phyloP scores from a whole-genome alignment of 2,888 invertebrate genomes.

The Pyrochroa serraticornis region DNA sequence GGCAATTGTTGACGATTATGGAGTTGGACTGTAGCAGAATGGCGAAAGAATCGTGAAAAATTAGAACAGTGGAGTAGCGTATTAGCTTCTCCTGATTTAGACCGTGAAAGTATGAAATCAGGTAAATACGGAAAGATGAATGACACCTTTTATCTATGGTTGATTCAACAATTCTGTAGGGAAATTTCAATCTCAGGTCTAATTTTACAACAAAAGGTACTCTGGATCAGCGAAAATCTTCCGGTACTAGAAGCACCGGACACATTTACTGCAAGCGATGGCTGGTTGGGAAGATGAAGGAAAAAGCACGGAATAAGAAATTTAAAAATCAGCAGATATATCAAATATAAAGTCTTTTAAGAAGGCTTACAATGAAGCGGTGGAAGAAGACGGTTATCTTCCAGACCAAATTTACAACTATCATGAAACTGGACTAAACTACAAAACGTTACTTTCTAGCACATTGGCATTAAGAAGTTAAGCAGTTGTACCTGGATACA shows the following conservation, averaged over 20 bases:
- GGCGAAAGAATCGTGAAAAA: background rate
- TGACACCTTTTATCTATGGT: constrained; percentile 4
- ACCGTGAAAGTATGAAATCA: constrained; percentile 8
- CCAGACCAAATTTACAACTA: constrained; percentile 36
- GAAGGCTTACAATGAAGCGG: constrained; percentile 24
- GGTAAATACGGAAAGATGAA: background rate
- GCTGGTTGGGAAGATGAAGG: too few species aligned
- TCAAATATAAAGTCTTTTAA: constrained; percentile 16
- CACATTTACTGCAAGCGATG: too few species aligned
- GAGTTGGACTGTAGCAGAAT: background rate
- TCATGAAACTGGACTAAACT: constrained; percentile 35
- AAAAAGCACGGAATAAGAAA: too few species aligned
- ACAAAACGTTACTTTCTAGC: too few species aligned
- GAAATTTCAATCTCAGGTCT: constrained; percentile 14
- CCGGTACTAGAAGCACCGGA: constrained; percentile 6
- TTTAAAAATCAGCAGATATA: too few species aligned
- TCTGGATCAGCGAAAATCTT: constrained; percentile 12
- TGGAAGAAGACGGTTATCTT: constrained; percentile 26
- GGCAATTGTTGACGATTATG: too few species aligned
- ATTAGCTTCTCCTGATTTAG: background rate
- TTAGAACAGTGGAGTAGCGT: background rate
- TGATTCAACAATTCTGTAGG: constrained; percentile 1
- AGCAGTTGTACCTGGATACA: constrained; percentile 29
- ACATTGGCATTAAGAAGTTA: constrained; percentile 29
- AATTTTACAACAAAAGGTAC: constrained; percentile 12